Base-by-base conservation (phyloP, 2,888 invertebrate genomes). In the Apamea anceps region DNA sequence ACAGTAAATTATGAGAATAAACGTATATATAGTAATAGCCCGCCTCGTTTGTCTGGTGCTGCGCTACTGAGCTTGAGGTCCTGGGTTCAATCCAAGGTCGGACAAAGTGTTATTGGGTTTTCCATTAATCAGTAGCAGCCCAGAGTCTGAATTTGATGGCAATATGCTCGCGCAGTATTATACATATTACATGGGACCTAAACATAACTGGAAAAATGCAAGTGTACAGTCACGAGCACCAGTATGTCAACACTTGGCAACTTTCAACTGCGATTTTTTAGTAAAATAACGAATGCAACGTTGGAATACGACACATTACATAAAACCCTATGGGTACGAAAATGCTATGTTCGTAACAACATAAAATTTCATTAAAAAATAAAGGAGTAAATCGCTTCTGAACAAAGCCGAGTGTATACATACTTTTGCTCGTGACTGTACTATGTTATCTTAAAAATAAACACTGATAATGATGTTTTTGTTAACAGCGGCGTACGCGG, bases 401-500 rank as follows among this genome's bases (percentile, higher is more conserved):
- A n/a, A n/a, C n/a, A n/a, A n/a, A n/a, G n/a, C n/a, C n/a, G n/a
- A n/a, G n/a, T n/a, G n/a, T n/a, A n/a, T n/a, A n/a, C n/a, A n/a
- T n/a, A n/a, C n/a, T n/a, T n/a, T n/a, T n/a, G n/a, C n/a, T n/a
- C n/a, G n/a, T n/a, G n/a, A n/a, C n/a, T n/a, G n/a, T n/a, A 13
- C 13, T n/a, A 60, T 60, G n/a, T 60, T n/a, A 60, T n/a, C n/a
- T 3, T 62, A 15, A 15, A 28, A 57, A n/a, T 12, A 21, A 75
- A n/a, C 25, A 73, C 4, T 18, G 21, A 63, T 13, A 60, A 13
- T 45, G 0, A 8, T n/a, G 0, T 63, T n/a, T 68, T 73, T 84
- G 63, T 82, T 37, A 75, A 89, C 96, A 97, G 98, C 98, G 91
- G 98, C 98, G 0, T 97, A 97, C 87, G 98, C 98, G 45, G 97